Conservation (phyloP, 2,797 vertebrate genomes). For the Cryptoprocta ferox region DNA sequence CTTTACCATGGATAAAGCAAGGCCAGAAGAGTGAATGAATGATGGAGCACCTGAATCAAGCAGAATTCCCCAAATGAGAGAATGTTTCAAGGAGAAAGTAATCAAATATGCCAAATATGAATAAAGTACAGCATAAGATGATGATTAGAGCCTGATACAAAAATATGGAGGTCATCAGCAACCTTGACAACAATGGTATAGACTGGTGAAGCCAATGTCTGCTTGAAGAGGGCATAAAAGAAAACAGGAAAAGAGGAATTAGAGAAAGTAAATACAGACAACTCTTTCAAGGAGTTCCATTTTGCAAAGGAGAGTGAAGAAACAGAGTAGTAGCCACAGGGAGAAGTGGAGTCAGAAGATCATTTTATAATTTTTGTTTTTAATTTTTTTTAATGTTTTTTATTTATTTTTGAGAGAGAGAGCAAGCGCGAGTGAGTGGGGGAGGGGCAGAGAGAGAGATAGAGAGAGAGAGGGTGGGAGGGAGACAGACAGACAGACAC, state of each 20-base stretch:
- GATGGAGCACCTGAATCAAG: background rate
- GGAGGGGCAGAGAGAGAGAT: too few species aligned
- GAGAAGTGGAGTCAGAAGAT: background rate
- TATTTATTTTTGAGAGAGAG: too few species aligned
- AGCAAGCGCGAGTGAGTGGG: too few species aligned
- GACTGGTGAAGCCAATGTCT: background rate
- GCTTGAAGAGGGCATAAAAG: background rate
- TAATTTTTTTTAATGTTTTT: too few species aligned
- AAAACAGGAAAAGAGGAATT: background rate
- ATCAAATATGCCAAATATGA: background rate
- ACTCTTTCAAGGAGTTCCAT: constrained; percentile 18
- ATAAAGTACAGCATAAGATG: background rate
- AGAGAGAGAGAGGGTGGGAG: too few species aligned
- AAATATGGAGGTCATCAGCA: background rate
- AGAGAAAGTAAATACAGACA: background rate
- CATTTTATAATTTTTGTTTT: background rate
- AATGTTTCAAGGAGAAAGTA: background rate
- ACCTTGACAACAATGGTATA: background rate
- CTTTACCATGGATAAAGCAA: background rate
- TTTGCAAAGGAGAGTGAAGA: background rate
- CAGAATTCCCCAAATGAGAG: background rate
- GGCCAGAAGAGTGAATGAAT: background rate
- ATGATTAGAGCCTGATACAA: background rate
- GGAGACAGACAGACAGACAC: too few species aligned
- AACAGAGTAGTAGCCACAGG: background rate